Base-by-base conservation (phyloP, 2,113 vertebrate genomes). In the Lethenteron reissneri region DNA sequence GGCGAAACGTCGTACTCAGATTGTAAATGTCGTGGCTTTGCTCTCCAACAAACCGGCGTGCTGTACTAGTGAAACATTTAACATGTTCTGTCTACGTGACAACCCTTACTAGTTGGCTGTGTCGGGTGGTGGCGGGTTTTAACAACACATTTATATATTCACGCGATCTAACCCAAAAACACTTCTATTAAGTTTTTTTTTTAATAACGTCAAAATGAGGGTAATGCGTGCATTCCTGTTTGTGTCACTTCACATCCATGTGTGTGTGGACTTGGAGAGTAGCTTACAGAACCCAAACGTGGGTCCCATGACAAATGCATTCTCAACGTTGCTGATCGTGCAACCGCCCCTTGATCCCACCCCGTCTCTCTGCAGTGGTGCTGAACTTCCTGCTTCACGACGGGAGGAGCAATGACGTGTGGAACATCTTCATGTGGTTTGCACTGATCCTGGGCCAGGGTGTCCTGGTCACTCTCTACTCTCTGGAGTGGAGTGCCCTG, bases 391-490 rank as follows among this genome's bases (percentile, higher is more conserved):
- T 68, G 64, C 64, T 68, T 1, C n/a, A 68, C 25, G 64, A 25
- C 25, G 64, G 25, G 10, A 68, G 25, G 9, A 68, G 25, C n/a
- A 25, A 25, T 9, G n/a, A n/a, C n/a, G 64, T 68, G 64, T 68
- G 25, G n/a, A 68, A 68, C 10, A 68, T 68, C 25, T 17, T 68
- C n/a, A 9, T 68, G 64, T 68, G 64, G 64, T n/a, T 25, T 25
- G 25, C n/a, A 25, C 64, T 68, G n/a, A 17, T 68, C 25, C 64
- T 68, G 64, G 64, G 64, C 64, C 64, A 68, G 25, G 64, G 64
- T 68, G 11, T 68, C 64, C 64, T 68, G 8, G n/a, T 68, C n/a
- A 17, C 64, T 68, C 25, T 68, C n/a, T 68, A 68, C 25, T 68
- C 11, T 25, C 64, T 17, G 11, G 64, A 68, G 10, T 68, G 64